phyloP scores from a whole-genome alignment of 2,888 invertebrate genomes.

The Pegoplata infirma region DNA sequence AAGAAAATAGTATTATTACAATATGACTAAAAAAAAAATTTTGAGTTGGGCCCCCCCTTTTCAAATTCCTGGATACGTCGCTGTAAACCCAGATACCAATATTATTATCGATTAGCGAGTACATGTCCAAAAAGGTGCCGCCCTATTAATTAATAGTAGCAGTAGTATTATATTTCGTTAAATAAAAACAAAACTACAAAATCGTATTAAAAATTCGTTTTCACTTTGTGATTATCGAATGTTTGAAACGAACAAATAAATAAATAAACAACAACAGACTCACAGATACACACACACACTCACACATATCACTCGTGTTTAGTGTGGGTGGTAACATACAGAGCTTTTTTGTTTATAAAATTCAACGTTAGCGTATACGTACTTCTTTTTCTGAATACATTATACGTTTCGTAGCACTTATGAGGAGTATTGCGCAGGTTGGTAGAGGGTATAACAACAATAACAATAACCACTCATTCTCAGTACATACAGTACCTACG shows the following conservation, averaged over 20 bases:
- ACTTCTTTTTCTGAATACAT: too few relatives aligned
- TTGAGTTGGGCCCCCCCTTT: too few relatives aligned
- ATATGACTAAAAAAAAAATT: too few relatives aligned
- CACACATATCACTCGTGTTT: conserved; percentile 15
- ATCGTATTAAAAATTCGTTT: conserved; percentile 26
- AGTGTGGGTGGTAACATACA: conserved; percentile 61
- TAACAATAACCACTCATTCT: conserved; percentile 18
- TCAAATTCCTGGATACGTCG: too few relatives aligned
- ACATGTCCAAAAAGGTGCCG: too few relatives aligned
- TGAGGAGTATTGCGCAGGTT: conserved; percentile 59
- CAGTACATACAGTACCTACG: not conserved
- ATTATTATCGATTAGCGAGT: too few relatives aligned
- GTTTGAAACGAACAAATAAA: conserved; percentile 29
- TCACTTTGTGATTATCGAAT: conserved; percentile 46
- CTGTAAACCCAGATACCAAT: too few relatives aligned
- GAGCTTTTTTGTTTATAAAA: conserved; percentile 33
- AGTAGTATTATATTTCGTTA: too few relatives aligned
- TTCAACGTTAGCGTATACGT: conserved; percentile 24
- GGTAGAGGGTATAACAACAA: conserved; percentile 43
- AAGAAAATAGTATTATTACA: too few relatives aligned
- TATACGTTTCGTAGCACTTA: conserved; percentile 18
- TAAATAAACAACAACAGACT: not conserved
- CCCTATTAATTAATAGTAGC: too few relatives aligned
- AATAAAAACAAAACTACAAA: conserved; percentile 1
- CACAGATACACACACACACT: not conserved